These are phyloP conservation scores for Drosophila parvula DNA, from an alignment of 1,140 invertebrate species.

Conservation along the genomic window DNA sequence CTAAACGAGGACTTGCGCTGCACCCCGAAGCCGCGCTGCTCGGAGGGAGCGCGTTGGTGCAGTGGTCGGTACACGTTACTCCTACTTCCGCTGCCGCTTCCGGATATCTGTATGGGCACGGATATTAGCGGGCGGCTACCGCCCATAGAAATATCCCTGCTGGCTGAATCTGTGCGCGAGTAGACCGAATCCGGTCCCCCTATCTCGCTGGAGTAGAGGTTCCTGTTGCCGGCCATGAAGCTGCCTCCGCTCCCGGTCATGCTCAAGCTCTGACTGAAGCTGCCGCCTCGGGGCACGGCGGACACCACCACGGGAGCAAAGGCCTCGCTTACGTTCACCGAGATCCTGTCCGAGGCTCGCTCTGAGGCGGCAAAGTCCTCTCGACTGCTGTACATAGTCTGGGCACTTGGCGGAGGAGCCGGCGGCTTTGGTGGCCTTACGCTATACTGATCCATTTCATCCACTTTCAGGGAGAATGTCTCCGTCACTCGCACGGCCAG, in stretches of 20 bases:
- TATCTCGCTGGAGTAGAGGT: constrained; percentile 74
- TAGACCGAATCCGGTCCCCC: constrained; percentile 48
- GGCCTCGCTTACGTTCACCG: constrained; percentile 66
- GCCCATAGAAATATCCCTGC: constrained; percentile 61
- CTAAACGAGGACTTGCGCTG: constrained; percentile 60
- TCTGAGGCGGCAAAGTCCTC: constrained; percentile 74
- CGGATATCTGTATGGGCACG: constrained; percentile 69
- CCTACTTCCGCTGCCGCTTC: constrained; percentile 37
- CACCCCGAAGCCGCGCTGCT: constrained; percentile 57
- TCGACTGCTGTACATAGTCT: constrained; percentile 73
- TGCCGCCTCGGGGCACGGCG: constrained; percentile 46
- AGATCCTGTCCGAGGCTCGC: constrained; percentile 24
- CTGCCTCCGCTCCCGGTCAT: constrained; percentile 43
- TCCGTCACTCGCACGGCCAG: constrained; percentile 73
- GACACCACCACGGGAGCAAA: constrained; percentile 76
- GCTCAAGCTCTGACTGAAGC: constrained; percentile 36
- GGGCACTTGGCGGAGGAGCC: constrained; percentile 54
- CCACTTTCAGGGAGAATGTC: constrained; percentile 80
- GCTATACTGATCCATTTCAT: constrained; percentile 82
- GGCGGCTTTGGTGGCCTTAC: constrained; percentile 55
- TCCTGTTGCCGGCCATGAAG: constrained; percentile 73
- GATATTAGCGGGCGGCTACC: constrained; percentile 73
- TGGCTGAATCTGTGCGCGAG: constrained; percentile 48
- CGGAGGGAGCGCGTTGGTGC: constrained; percentile 64
- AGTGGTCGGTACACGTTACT: constrained; percentile 55